These are phyloP conservation scores for Osmerus mordax DNA, from an alignment of 2,113 vertebrate genomes.

Conservation along the genomic window DNA sequence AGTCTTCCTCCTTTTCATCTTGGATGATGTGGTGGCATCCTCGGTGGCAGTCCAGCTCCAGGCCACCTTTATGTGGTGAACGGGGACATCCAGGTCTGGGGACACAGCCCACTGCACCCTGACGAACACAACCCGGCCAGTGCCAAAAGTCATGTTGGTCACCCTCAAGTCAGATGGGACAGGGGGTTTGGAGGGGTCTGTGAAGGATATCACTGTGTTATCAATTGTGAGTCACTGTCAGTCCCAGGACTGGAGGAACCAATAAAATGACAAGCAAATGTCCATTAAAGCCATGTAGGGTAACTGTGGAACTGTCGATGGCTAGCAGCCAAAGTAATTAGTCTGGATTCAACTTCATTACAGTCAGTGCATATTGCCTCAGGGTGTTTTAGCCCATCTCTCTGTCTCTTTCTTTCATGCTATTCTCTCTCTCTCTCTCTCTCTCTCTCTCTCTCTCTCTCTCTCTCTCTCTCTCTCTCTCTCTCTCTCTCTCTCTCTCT, in stretches of 20 bases:
- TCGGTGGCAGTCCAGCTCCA: constrained; percentile 80
- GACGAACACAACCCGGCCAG: constrained; percentile 69
- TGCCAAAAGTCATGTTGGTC: constrained; percentile 73
- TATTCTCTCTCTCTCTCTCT: neutral
- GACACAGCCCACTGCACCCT: constrained; percentile 76
- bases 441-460: neutral
- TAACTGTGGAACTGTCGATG: neutral
- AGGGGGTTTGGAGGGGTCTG: constrained; percentile 83
- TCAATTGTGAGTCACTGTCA: neutral
- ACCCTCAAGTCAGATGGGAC: constrained; percentile 79
- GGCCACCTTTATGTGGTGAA: constrained; percentile 88
- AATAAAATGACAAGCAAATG: constrained; percentile 1
- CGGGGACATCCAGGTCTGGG: constrained; percentile 80
- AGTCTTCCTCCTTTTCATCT: constrained; percentile 83
- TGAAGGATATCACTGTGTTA: neutral
- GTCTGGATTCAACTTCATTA: constrained; percentile 3
- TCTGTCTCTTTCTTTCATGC: too few species aligned
- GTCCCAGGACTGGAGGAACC: neutral
- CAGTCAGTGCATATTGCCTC: constrained; percentile 6
- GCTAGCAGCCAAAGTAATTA: constrained; percentile 3
- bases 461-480: neutral
- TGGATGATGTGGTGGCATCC: constrained; percentile 64
- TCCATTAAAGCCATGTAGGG: neutral
- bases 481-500: neutral
- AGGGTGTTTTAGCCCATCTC: neutral